phyloP scores from a whole-genome alignment of 2,113 vertebrate species.

The Scytalopus superciliaris region DNA sequence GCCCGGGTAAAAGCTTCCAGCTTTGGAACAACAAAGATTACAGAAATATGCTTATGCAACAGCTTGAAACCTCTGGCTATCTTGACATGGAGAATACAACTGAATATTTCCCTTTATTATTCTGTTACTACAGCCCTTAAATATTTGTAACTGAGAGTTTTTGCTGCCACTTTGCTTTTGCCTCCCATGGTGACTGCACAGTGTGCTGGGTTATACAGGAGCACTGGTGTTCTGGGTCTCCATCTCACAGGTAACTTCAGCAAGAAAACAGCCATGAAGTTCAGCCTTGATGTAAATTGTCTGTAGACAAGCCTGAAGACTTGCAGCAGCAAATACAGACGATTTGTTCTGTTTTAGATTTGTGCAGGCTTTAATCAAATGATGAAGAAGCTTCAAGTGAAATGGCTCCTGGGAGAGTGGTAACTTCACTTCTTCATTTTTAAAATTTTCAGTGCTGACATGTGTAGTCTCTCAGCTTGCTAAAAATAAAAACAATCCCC shows the following conservation, averaged over 20 bases:
- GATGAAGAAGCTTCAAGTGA: neutral
- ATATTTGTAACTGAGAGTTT: neutral
- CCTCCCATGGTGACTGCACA: neutral
- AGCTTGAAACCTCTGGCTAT: conserved; percentile 9
- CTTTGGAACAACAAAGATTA: conserved; percentile 17
- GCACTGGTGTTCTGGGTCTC: neutral
- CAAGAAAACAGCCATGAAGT: neutral
- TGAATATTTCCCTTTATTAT: neutral
- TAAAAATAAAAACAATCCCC: neutral
- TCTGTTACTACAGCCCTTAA: neutral
- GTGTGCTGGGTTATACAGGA: neutral
- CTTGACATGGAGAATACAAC: neutral
- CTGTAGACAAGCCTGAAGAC: neutral
- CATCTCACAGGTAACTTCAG: neutral
- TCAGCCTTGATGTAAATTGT: neutral
- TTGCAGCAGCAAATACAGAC: neutral
- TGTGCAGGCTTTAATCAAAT: neutral
- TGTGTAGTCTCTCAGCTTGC: neutral
- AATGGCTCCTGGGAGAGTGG: neutral
- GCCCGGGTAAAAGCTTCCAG: conserved; percentile 2
- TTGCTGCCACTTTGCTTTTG: neutral
- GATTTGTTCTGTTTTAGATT: neutral
- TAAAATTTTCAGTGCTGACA: neutral
- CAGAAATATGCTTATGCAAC: conserved; percentile 28
- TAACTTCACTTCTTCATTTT: neutral